phyloP scores from a whole-genome alignment of 2,888 invertebrate genomes.

The Caenorhabditis becei region DNA sequence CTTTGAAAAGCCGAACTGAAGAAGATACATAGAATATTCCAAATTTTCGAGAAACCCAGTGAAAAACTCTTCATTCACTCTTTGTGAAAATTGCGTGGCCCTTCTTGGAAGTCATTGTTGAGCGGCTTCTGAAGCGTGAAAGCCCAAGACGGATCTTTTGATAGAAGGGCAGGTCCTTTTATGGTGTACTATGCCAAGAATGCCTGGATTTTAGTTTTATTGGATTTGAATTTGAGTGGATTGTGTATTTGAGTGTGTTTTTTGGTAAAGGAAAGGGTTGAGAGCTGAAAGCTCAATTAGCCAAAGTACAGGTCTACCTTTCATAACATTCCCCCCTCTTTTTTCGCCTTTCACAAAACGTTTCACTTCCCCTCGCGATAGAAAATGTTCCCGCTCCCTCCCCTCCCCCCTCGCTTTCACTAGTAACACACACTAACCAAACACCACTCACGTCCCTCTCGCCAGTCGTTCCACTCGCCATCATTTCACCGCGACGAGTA shows the following conservation, averaged over 20 bases:
- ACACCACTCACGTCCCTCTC: slow-evolving; percentile 2
- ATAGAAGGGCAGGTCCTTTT: slow-evolving; percentile 12
- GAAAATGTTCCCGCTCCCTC: not conserved
- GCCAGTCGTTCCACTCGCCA: not conserved
- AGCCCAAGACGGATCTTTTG: slow-evolving; percentile 10
- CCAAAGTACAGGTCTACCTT: not conserved
- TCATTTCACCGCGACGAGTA: not conserved
- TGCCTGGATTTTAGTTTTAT: not conserved
- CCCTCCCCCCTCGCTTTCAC: not conserved
- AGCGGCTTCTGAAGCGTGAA: slow-evolving; percentile 32
- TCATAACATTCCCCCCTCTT: not conserved
- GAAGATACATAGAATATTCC: slow-evolving; percentile 4
- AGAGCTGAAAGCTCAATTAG: no score
- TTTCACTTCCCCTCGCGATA: not conserved
- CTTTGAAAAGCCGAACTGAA: not conserved
- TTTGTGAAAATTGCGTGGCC: slow-evolving; percentile 4
- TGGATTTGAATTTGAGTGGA: not conserved
- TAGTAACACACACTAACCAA: slow-evolving; percentile 11
- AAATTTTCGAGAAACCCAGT: not conserved
- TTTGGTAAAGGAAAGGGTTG: no score
- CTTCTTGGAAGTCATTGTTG: slow-evolving; percentile 30
- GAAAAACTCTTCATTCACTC: slow-evolving; percentile 17
- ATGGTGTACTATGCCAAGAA: not conserved
- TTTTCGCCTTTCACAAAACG: not conserved
- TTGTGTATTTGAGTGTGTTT: no score